Conservation (phyloP, 1,140 invertebrate genomes). For the Heliconius eleuchia region DNA sequence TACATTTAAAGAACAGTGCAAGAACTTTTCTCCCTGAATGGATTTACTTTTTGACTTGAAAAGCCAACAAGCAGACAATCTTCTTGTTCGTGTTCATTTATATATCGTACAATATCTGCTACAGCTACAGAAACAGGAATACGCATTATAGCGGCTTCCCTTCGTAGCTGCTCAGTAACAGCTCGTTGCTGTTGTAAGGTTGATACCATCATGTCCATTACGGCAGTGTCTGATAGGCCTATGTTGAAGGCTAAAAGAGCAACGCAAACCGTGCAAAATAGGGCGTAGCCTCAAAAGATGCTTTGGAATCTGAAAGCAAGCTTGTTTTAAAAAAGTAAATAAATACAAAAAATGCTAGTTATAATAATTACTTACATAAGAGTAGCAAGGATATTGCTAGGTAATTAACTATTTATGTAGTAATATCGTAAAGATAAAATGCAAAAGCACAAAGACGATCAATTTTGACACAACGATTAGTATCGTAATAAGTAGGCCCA, state of each 20-base stretch:
- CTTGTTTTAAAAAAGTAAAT: not conserved
- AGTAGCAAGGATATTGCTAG: not conserved
- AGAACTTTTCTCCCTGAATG: conserved; percentile 97
- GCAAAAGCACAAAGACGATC: not conserved
- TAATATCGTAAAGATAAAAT: not conserved
- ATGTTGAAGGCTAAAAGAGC: conserved; percentile 80
- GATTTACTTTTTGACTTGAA: conserved; percentile 97
- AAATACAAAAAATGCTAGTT: not conserved
- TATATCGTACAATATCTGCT: conserved; percentile 96
- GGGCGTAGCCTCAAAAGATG: conserved; percentile 68
- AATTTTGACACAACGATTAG: conserved; percentile 10
- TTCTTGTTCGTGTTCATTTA: conserved; percentile 95
- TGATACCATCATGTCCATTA: conserved; percentile 90
- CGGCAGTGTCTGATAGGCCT: conserved; percentile 91
- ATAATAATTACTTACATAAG: not conserved
- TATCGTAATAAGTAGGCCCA: not conserved
- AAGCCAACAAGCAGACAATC: conserved; percentile 98
- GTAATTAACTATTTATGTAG: conserved; percentile 7
- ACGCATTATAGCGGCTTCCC: conserved; percentile 94
- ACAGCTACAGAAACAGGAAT: conserved; percentile 94
- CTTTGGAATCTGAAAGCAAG: conserved; percentile 46
- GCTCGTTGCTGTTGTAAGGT: conserved; percentile 91
- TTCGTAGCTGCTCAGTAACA: conserved; percentile 95
- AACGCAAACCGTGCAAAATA: conserved; percentile 48
- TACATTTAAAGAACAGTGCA: conserved; percentile 90